These are phyloP conservation scores for Globia sparganii DNA, from an alignment of 2,888 invertebrate genomes.

Conservation along the genomic window DNA sequence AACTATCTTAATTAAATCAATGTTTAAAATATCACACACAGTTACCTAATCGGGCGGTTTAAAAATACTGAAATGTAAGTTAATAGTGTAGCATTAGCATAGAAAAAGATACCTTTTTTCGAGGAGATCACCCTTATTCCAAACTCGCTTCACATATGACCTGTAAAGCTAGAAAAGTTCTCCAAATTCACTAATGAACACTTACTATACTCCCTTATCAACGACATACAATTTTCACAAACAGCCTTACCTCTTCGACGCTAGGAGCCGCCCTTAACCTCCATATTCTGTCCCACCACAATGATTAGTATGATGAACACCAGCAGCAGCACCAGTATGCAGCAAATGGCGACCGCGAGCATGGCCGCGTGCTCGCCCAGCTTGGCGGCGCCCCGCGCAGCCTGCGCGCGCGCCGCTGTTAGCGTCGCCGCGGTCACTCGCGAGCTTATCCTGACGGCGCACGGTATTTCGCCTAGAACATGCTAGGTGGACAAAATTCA, in stretches of 20 bases:
- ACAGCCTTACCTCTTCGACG: constrained; percentile 80
- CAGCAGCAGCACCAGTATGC: constrained; percentile 94
- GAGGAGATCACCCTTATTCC: not conserved
- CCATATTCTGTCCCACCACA: constrained; percentile 94
- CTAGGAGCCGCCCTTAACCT: constrained; percentile 91
- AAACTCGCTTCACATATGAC: not conserved
- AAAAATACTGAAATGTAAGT: not conserved
- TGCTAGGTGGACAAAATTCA: too few relatives aligned
- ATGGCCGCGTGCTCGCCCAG: constrained; percentile 91
- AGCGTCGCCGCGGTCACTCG: constrained; percentile 80
- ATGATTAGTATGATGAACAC: constrained; percentile 96
- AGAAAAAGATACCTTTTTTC: not conserved
- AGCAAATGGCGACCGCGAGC: constrained; percentile 96
- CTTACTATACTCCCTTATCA: not conserved
- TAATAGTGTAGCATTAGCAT: not conserved
- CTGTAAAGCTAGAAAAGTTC: not conserved
- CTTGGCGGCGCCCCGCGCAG: constrained; percentile 84
- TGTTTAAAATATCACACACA: not conserved
- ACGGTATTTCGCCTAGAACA: too few relatives aligned
- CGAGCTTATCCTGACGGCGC: constrained; percentile 76
- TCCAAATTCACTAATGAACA: not conserved
- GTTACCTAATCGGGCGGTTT: too few relatives aligned
- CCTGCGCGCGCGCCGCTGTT: constrained; percentile 79
- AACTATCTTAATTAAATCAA: not conserved
- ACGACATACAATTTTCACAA: not conserved